Conservation (phyloP, 1,140 invertebrate genomes). For the Portunus trituberculatus region DNA sequence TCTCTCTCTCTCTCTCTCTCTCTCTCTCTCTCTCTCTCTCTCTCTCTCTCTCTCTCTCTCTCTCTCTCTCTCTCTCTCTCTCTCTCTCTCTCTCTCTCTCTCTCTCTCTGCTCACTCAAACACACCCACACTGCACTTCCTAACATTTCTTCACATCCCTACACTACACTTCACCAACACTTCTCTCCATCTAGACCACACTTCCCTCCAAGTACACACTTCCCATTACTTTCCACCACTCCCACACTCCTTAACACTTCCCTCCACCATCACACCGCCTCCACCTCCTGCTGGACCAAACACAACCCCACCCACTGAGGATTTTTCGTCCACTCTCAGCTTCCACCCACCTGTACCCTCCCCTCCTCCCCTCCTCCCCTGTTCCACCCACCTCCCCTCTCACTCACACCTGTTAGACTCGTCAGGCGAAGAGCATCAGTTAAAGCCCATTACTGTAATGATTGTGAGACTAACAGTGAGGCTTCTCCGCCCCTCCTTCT, state of each 20-base stretch:
- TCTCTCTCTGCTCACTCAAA: background rate
- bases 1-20: background rate
- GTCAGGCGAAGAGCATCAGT: slow-evolving; percentile 61
- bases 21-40: background rate
- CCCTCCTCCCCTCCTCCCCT: background rate
- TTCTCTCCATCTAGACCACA: too few species aligned
- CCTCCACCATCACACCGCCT: background rate
- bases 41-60: background rate
- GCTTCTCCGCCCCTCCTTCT: background rate
- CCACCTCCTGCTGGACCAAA: background rate
- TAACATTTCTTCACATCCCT: too few species aligned
- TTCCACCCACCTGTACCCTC: background rate
- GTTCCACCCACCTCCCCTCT: background rate
- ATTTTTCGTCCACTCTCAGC: background rate
- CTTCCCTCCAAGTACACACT: too few species aligned
- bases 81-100: background rate
- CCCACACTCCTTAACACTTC: background rate
- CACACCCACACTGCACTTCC: background rate
- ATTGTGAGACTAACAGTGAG: slow-evolving; percentile 1
- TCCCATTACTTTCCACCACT: too few species aligned
- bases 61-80: background rate
- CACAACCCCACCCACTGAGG: background rate
- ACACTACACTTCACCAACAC: too few species aligned
- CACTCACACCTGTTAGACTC: slow-evolving; percentile 47
- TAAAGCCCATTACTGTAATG: slow-evolving; percentile 65